Base-by-base conservation (phyloP, 2,113 vertebrate genomes). In the Aptenodytes patagonicus region DNA sequence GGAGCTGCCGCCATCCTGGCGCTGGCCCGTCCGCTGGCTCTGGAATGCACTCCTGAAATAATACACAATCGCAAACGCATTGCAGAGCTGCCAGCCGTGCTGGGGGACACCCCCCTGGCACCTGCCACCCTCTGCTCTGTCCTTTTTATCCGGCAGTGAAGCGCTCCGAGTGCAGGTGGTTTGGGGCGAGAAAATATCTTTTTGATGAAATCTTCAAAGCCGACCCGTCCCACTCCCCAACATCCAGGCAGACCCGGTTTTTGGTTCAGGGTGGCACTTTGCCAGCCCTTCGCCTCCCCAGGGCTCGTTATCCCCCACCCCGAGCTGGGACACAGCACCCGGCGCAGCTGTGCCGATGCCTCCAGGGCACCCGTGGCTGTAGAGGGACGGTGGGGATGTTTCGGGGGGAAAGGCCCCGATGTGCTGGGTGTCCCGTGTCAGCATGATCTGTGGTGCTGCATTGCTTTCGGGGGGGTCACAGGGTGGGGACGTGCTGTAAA, bases 31-130 rank as follows among this genome's bases (percentile, higher is more conserved):
- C 87, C 7, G 1, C 72, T 17, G 17, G 65, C 85, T 92, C 91
- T 97, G 97, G 97, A 97, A 97, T 91, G 92, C 87, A 87, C 97
- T 95, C 91, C 84, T 46, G 58, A 98, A 98, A 95, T 73, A 98
- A 95, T 73, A 64, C 54, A 40, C 68, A 75, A 40, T 79, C 32
- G 3, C 93, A 95, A 84, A 95, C 17, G 17, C 87, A 38, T 42
- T 62, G 79, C 92, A 90, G 90, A 93, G 93, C 96, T 10, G 31
- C 94, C 87, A 97, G 83, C 96, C 3, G 7, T 0, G 1, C 69
- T 36, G 54, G 28, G 81, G 87, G 51, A 42, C 44, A 52, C 24
- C 32, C 20, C 28, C 21, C 17, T 0, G 9, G 16, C 94, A 97
- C 96, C 94, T 94, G 86, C 91, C 47, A 65, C 89, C 79, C 54